Conservation (phyloP, 2,888 invertebrate genomes). For the Drosophila paracracens region DNA sequence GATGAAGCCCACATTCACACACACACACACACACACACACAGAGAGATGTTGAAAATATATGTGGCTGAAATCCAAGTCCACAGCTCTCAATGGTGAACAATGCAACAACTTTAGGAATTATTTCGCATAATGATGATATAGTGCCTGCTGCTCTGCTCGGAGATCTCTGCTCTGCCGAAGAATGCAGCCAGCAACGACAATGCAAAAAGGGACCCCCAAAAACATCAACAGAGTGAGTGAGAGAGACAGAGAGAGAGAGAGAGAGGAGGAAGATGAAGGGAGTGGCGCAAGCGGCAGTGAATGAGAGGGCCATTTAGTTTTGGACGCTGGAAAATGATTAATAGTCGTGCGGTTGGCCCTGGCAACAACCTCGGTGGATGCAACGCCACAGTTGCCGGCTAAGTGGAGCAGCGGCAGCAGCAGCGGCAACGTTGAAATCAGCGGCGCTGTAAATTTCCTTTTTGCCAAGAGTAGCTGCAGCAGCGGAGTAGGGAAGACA, state of each 20-base stretch:
- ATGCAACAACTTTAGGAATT: slow-evolving; percentile 58
- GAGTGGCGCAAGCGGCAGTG: slow-evolving; percentile 36
- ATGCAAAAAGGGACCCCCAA: slow-evolving; percentile 55
- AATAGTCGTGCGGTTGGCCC: slow-evolving; percentile 72
- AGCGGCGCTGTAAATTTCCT: slow-evolving; percentile 72
- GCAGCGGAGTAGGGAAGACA: background rate
- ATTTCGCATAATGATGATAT: slow-evolving; percentile 75
- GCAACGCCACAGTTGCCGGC: slow-evolving; percentile 49
- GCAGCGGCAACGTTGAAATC: slow-evolving; percentile 50
- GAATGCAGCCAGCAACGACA: slow-evolving; percentile 61
- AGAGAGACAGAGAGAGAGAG: slow-evolving; percentile 16
- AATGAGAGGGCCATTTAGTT: slow-evolving; percentile 69
- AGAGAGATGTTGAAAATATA: background rate
- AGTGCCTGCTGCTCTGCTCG: slow-evolving; percentile 45
- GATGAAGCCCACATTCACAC: slow-evolving; percentile 11
- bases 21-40: background rate
- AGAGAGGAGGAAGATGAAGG: background rate
- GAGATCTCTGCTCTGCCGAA: slow-evolving; percentile 19
- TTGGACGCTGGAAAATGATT: slow-evolving; percentile 78
- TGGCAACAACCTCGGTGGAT: slow-evolving; percentile 54
- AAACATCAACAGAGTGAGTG: slow-evolving; percentile 25
- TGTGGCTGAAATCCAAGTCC: slow-evolving; percentile 43
- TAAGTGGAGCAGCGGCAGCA: slow-evolving; percentile 66
- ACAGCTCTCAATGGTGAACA: slow-evolving; percentile 50
- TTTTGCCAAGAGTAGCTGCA: slow-evolving; percentile 48